These are phyloP conservation scores for Muricea muricata DNA, from an alignment of 92 coral and sea anemone genomes.

Conservation along the genomic window DNA sequence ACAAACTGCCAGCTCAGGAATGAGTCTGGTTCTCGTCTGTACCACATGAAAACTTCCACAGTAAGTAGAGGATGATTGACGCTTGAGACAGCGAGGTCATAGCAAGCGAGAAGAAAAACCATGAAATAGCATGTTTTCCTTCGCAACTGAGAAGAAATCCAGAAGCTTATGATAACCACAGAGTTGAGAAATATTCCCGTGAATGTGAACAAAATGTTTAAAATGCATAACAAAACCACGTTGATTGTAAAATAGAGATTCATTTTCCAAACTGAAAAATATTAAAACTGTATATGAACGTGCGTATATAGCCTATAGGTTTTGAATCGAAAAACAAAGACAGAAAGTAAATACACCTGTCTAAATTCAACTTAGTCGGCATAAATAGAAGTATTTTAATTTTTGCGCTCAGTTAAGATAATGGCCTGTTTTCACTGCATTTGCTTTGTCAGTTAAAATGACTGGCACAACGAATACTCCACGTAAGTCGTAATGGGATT, in stretches of 20 bases:
- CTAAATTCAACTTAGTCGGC: background rate
- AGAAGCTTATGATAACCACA: background rate
- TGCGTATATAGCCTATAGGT: no score
- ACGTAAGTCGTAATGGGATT: no score
- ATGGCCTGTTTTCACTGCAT: background rate
- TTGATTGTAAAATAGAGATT: background rate
- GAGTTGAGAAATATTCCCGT: background rate
- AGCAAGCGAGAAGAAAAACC: background rate
- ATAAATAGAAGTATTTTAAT: background rate
- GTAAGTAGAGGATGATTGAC: background rate
- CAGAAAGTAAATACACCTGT: background rate
- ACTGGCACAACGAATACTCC: background rate
- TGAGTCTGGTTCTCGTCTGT: background rate
- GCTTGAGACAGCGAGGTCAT: background rate
- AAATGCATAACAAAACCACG: background rate
- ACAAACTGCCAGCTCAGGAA: background rate
- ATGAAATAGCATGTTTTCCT: background rate
- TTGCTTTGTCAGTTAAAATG: background rate
- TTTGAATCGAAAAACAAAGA: background rate
- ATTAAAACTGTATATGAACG: background rate
- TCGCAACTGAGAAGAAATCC: background rate
- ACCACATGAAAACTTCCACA: background rate
- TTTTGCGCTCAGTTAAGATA: background rate
- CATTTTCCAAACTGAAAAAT: background rate
- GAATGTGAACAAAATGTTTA: background rate